Evolutionary conservation across 2,888 invertebrate genomes (phyloP).

Genomic region (Mythimna ferrago): DNA sequence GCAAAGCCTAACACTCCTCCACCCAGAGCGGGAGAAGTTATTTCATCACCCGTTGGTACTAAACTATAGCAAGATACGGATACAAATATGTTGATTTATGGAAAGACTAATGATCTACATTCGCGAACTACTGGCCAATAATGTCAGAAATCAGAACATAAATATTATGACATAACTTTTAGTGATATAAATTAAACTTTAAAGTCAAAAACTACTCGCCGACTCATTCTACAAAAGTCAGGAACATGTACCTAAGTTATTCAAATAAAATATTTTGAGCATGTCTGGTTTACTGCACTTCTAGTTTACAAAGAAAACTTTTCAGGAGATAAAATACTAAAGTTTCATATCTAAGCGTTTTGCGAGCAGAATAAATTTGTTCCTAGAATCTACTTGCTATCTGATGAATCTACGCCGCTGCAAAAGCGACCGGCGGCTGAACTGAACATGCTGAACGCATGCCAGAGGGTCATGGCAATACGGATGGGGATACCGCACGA

Average conservation of each 20-base stretch:
- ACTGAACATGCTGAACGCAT: too few species aligned
- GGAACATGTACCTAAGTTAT: neutral
- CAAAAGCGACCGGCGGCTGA: too few species aligned
- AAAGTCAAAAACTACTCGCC: neutral
- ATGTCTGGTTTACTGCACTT: constrained; percentile 40
- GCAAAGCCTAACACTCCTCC: too few species aligned
- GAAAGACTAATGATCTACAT: neutral
- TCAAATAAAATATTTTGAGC: constrained; percentile 38
- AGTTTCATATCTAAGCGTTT: constrained; percentile 28
- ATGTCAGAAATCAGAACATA: neutral
- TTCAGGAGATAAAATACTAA: constrained; percentile 37
- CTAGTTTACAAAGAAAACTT: constrained; percentile 34
- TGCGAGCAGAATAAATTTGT: constrained; percentile 22
- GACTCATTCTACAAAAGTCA: constrained; percentile 17
- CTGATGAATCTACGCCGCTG: too few species aligned
- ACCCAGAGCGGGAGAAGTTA: too few species aligned
- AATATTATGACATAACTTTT: neutral
- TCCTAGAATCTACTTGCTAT: constrained; percentile 5
- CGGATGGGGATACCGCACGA: too few species aligned
- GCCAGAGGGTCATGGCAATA: too few species aligned
- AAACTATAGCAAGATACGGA: neutral
- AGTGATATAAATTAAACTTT: neutral
- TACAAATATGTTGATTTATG: neutral
- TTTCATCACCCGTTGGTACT: too few species aligned
- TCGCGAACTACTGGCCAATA: neutral